Conservation (phyloP, 2,888 invertebrate species). For the Cremastobaeus sp. region DNA sequence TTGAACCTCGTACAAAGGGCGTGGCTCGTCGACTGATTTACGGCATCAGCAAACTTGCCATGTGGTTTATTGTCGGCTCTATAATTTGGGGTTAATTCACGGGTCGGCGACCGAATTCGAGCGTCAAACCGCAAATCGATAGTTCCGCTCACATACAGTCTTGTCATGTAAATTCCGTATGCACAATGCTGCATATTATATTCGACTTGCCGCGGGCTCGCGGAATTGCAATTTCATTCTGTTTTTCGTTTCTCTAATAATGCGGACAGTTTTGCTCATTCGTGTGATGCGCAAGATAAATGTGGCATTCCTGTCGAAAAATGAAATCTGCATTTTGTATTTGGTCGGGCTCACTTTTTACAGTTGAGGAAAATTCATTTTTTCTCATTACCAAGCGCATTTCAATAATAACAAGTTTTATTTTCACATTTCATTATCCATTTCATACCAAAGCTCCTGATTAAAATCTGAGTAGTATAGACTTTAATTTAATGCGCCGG, state of each 20-base stretch:
- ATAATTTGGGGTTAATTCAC: constrained; percentile 78
- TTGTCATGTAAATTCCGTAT: constrained; percentile 76
- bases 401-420: too few relatives aligned
- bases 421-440: too few relatives aligned
- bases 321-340: constrained; percentile 37
- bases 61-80: constrained; percentile 75
- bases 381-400: too few relatives aligned
- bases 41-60: constrained; percentile 70
- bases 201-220: constrained; percentile 54
- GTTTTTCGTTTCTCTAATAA: constrained; percentile 37
- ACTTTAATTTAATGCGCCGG: too few relatives aligned
- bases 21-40: constrained; percentile 74
- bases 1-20: constrained; percentile 66
- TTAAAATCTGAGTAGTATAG: too few relatives aligned
- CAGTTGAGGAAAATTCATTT: too few relatives aligned
- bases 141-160: constrained; percentile 69
- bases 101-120: constrained; percentile 73
- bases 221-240: constrained; percentile 40
- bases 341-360: too few relatives aligned
- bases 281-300: constrained; percentile 13
- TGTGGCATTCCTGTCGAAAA: constrained; percentile 28
- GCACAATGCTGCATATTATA: constrained; percentile 63
- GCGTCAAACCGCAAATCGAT: constrained; percentile 78
- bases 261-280: constrained; percentile 15
- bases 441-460: too few relatives aligned